Percentiles rank a stretch among this genome's conserved stretches.
Conservation (phyloP, 2,888 invertebrate genomes). For the Diarsia dahlii region DNA sequence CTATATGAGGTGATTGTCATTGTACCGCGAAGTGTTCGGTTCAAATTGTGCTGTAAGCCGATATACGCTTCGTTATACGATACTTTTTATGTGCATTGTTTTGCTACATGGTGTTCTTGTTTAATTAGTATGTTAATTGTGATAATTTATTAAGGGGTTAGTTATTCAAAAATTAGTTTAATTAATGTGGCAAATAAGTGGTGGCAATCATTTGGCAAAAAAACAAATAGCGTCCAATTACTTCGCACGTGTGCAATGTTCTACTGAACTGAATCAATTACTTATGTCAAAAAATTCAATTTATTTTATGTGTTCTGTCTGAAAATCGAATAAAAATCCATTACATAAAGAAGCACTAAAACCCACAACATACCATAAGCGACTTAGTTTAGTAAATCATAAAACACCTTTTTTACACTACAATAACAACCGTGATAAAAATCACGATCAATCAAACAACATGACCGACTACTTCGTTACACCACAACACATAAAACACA, state of each 20-base stretch:
- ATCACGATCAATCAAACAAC: background rate
- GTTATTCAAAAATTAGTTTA: no score
- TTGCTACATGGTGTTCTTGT: background rate
- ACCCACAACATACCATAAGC: background rate
- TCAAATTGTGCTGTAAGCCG: slow-evolving; percentile 45
- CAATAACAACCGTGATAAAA: background rate
- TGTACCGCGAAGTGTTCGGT: slow-evolving; percentile 48
- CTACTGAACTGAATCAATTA: background rate
- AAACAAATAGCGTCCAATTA: background rate
- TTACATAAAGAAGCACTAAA: background rate
- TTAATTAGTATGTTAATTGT: background rate
- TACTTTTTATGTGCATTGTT: slow-evolving; percentile 28
- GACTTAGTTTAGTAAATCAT: background rate
- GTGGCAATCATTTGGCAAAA: no score
- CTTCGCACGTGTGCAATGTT: background rate
- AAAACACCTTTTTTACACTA: background rate
- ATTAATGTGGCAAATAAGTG: no score
- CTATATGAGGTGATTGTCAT: slow-evolving; percentile 48
- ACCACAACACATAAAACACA: slow-evolving; percentile 13
- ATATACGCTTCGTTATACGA: slow-evolving; percentile 43
- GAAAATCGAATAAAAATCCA: background rate
- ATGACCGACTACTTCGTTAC: slow-evolving; percentile 14
- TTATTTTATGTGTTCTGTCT: no score
- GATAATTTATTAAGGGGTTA: background rate
- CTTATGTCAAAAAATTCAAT: no score